These are phyloP conservation scores for Alloplasta piceator DNA, from an alignment of 2,888 invertebrate genomes.

Conservation along the genomic window DNA sequence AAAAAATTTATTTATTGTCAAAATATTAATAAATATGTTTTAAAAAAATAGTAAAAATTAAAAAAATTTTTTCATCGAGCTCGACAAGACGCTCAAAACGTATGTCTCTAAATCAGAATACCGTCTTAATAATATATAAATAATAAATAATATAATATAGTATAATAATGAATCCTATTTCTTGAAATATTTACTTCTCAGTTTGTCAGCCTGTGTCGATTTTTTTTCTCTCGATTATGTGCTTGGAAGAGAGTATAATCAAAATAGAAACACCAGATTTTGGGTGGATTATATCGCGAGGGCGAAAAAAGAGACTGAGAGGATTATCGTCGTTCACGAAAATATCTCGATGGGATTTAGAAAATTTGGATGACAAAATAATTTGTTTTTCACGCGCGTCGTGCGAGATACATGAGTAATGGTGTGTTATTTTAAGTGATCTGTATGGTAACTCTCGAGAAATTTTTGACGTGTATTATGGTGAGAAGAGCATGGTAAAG, in stretches of 20 bases:
- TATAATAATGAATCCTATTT: too few relatives aligned
- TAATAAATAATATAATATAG: too few relatives aligned
- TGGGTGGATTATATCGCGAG: conserved; percentile 52
- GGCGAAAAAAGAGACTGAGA: conserved; percentile 50
- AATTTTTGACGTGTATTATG: too few relatives aligned
- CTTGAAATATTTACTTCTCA: conserved; percentile 23
- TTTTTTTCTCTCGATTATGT: too few relatives aligned
- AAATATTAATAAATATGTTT: too few relatives aligned
- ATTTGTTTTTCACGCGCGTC: conserved; percentile 43
- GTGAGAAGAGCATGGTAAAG: conserved; percentile 5
- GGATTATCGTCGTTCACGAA: conserved; percentile 34
- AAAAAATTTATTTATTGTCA: too few relatives aligned
- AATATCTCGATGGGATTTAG: conserved; percentile 54
- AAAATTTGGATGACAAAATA: conserved; percentile 58
- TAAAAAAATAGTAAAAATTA: too few relatives aligned
- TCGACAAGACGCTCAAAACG: too few relatives aligned
- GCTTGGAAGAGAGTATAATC: conserved; percentile 38
- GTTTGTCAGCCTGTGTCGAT: conserved; percentile 26
- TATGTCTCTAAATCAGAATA: too few relatives aligned
- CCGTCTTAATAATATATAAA: too few relatives aligned
- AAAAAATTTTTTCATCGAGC: too few relatives aligned
- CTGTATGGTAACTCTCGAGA: conserved; percentile 58
- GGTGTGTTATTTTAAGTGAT: conserved; percentile 80
- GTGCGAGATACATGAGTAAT: conserved; percentile 32
- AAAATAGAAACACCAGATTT: conserved; percentile 61